Percentiles rank a stretch among this genome's conserved stretches.
These are phyloP conservation scores for Adelognathus sp. DNA, from an alignment of 2,888 invertebrate species.

Conservation along the genomic window DNA sequence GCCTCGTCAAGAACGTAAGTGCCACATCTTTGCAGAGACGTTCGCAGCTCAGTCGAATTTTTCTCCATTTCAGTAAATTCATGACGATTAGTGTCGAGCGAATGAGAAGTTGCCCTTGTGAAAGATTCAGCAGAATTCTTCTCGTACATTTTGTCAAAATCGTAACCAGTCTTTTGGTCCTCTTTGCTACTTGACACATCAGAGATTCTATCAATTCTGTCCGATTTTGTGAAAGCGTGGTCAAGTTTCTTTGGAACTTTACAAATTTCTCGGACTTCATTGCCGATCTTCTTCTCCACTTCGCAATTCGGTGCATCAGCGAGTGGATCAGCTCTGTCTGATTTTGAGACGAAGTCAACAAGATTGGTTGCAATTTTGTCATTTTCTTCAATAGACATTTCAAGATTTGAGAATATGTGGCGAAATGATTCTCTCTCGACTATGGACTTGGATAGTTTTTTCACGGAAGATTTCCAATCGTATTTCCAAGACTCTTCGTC, in stretches of 20 bases:
- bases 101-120: not conserved
- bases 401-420: not conserved
- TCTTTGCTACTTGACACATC: not conserved
- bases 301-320: not conserved
- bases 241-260: not conserved
- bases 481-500: not conserved
- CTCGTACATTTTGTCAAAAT: not conserved
- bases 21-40: slow-evolving; percentile 51
- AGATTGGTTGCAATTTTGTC: not conserved
- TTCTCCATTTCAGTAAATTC: not conserved
- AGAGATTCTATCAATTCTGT: not conserved
- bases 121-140: not conserved
- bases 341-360: not conserved
- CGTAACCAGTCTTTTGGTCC: not conserved
- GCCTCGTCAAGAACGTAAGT: slow-evolving; percentile 59
- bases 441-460: not conserved
- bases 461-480: not conserved
- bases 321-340: not conserved
- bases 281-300: not conserved
- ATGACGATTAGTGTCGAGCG: not conserved
- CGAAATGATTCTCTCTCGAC: not conserved
- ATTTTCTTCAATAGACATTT: not conserved
- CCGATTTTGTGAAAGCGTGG: not conserved
- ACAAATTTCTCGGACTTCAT: too few relatives aligned
- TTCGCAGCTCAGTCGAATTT: not conserved